These are phyloP conservation scores for Euphysa ruthae DNA, from an alignment of 30 jellyfish, hydroid and myxozoan species.

Conservation along the genomic window DNA sequence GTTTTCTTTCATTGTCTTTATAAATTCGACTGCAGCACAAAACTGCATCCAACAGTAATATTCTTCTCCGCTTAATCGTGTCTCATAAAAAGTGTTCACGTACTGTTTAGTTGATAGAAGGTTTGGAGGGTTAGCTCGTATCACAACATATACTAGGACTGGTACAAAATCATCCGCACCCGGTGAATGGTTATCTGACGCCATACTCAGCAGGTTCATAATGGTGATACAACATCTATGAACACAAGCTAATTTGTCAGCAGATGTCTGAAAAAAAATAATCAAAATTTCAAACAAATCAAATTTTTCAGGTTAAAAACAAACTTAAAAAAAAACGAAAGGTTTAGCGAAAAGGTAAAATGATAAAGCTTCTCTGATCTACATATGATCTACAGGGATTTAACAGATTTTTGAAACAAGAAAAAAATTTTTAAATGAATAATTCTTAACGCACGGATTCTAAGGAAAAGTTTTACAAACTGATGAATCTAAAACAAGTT, in stretches of 20 bases:
- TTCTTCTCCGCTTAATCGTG: constrained; percentile 87
- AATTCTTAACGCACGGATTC: too few species aligned
- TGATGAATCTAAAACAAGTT: too few species aligned
- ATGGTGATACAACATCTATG: constrained; percentile 96
- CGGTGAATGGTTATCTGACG: constrained; percentile 80
- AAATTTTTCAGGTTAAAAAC: too few species aligned
- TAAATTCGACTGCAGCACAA: constrained; percentile 89
- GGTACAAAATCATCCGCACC: constrained; percentile 99
- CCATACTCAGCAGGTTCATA: constrained; percentile 97
- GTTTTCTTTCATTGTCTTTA: too few species aligned
- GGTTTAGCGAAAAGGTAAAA: too few species aligned
- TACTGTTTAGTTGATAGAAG: constrained; percentile 90
- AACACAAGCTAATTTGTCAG: constrained; percentile 82
- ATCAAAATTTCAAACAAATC: too few species aligned
- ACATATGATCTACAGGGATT: too few species aligned
- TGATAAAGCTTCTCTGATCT: too few species aligned
- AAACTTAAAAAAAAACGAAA: too few species aligned
- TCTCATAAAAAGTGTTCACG: constrained; percentile 65
- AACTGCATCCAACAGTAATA: constrained; percentile 97
- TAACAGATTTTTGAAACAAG: too few species aligned
- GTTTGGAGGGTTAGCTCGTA: constrained; percentile 98
- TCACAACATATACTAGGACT: constrained; percentile 90
- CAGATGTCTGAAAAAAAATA: constrained; percentile 69
- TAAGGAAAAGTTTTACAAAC: too few species aligned
- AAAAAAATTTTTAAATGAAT: too few species aligned